Evolutionary conservation across 2,113 vertebrate species (phyloP).

Genomic region (Dendropsophus ebraccatus): DNA sequence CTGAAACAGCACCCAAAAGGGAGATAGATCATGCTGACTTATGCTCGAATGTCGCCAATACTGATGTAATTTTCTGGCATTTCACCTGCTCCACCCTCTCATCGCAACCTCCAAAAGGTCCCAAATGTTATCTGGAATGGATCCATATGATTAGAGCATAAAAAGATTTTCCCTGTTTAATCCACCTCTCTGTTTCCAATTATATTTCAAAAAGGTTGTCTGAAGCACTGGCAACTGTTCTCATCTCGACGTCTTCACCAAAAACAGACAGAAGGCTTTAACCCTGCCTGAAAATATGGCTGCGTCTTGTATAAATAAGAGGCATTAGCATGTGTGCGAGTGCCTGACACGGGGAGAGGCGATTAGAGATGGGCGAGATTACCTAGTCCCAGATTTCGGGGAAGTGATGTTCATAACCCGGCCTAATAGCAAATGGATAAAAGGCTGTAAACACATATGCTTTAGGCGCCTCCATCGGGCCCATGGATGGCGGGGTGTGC

Average conservation of each 20-base stretch:
- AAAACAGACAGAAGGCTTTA: conserved; percentile 41
- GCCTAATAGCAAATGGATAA: not conserved
- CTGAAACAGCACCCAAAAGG: conserved; percentile 48
- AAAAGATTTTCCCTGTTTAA: conserved; percentile 54
- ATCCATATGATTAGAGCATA: conserved; percentile 60
- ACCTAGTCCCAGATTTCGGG: not conserved
- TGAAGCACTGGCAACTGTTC: conserved; percentile 47
- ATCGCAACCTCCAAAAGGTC: conserved; percentile 54
- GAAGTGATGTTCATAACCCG: not conserved
- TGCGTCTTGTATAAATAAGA: not conserved
- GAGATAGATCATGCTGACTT: conserved; percentile 48
- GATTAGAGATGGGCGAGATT: conserved; percentile 21
- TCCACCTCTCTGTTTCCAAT: conserved; percentile 59
- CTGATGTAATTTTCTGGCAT: conserved; percentile 56
- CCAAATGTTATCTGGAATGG: conserved; percentile 56
- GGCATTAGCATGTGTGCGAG: conserved; percentile 11
- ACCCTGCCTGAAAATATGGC: conserved; percentile 41
- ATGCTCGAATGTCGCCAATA: conserved; percentile 49
- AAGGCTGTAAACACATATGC: not conserved
- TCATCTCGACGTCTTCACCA: conserved; percentile 48
- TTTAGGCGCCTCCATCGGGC: too few relatives aligned
- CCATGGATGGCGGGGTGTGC: too few relatives aligned
- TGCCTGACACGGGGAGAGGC: not conserved
- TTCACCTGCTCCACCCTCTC: conserved; percentile 53
- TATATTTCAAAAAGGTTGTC: conserved; percentile 53